These are phyloP conservation scores for Scelioninae gen. 1 DNA, from an alignment of 2,888 invertebrate species.

Conservation along the genomic window DNA sequence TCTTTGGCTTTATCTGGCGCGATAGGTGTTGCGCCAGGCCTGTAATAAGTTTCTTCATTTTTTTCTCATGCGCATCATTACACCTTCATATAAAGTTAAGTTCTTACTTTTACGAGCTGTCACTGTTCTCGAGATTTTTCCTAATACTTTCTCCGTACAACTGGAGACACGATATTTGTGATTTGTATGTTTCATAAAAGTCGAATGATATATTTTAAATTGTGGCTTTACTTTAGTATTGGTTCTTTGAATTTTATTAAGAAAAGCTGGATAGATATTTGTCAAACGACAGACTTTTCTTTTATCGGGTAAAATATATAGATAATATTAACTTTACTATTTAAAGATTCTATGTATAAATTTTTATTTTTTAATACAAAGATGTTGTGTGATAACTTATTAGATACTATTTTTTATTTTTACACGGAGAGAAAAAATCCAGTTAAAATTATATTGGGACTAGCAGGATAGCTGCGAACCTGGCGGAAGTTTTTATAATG, in stretches of 20 bases:
- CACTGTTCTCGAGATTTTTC: conserved; percentile 38
- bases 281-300: too few relatives aligned
- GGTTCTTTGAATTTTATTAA: conserved; percentile 17
- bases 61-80: conserved; percentile 39
- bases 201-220: conserved; percentile 26
- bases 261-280: not conserved
- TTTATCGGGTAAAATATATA: too few relatives aligned
- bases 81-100: conserved; percentile 32
- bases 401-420: too few relatives aligned
- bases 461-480: too few relatives aligned
- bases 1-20: conserved; percentile 27
- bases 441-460: too few relatives aligned
- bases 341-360: too few relatives aligned
- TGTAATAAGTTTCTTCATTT: conserved; percentile 49
- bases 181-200: conserved; percentile 34
- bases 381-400: too few relatives aligned
- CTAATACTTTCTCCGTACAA: conserved; percentile 15
- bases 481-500: too few relatives aligned
- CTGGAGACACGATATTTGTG: conserved; percentile 7
- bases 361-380: too few relatives aligned
- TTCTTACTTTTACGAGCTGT: conserved; percentile 44
- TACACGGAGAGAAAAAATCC: too few relatives aligned
- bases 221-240: not conserved
- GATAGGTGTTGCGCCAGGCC: conserved; percentile 30
- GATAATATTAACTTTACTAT: too few relatives aligned